Evolutionary conservation across 1,140 invertebrate genomes (phyloP).

Genomic region (Brachionus rubens): DNA sequence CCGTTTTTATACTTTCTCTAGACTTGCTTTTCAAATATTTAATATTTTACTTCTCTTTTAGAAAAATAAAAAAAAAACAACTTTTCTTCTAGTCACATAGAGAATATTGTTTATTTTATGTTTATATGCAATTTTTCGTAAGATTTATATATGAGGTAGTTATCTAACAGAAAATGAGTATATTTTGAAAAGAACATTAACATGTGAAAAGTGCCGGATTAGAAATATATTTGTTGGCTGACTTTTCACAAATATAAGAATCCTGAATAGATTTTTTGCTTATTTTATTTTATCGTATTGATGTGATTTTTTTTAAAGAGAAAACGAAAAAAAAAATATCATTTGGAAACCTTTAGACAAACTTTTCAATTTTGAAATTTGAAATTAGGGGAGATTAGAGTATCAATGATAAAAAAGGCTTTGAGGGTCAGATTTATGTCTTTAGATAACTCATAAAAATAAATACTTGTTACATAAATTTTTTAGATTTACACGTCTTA

Average conservation of each 20-base stretch:
- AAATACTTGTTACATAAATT: slow-evolving; percentile 16
- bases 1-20: neutral
- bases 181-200: neutral
- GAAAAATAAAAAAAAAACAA: too few relatives aligned
- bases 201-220: slow-evolving; percentile 40
- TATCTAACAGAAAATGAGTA: slow-evolving; percentile 30
- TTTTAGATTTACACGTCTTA: neutral
- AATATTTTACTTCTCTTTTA: neutral
- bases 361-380: too few relatives aligned
- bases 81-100: too few relatives aligned
- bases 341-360: too few relatives aligned
- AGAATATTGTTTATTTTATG: neutral
- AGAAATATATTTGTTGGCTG: too few relatives aligned
- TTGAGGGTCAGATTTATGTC: too few relatives aligned
- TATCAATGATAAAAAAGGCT: neutral
- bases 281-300: neutral
- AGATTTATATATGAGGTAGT: neutral
- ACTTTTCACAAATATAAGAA: slow-evolving; percentile 16
- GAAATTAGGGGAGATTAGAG: slow-evolving; percentile 1
- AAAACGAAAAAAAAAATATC: too few relatives aligned
- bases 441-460: slow-evolving; percentile 14
- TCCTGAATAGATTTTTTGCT: too few relatives aligned
- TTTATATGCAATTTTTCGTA: slow-evolving; percentile 7
- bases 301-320: too few relatives aligned
- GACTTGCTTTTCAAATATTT: slow-evolving; percentile 1